Percentiles rank a stretch among this genome's conserved stretches.
phyloP scores from a whole-genome alignment of 2,113 vertebrate species.

The Lasiurus cinereus region DNA sequence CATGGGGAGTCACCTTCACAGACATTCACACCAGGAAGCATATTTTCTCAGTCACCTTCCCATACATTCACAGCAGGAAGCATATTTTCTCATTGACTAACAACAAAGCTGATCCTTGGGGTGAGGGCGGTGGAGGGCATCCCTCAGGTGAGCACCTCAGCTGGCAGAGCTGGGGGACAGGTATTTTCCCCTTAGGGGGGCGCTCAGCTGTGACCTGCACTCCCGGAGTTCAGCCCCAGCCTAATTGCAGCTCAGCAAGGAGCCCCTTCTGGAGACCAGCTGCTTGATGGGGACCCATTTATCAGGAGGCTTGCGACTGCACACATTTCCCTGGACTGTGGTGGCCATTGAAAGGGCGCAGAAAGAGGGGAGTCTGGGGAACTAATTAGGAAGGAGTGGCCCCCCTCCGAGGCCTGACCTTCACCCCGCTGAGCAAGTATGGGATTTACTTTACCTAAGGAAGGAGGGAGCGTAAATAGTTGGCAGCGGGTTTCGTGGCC shows the following conservation, averaged over 20 bases:
- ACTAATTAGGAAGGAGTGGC: conserved; percentile 84
- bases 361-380: conserved; percentile 79
- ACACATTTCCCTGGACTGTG: conserved; percentile 81
- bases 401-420: conserved; percentile 82
- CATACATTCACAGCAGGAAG: neutral
- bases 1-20: neutral
- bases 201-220: conserved; percentile 69
- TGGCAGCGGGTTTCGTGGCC: conserved; percentile 65
- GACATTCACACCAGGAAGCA: neutral
- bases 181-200: conserved; percentile 22
- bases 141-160: neutral
- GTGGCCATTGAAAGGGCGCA: conserved; percentile 70
- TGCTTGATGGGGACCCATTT: conserved; percentile 81
- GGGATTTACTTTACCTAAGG: conserved; percentile 81
- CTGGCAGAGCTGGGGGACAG: conserved; percentile 8
- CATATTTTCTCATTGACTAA: conserved; percentile 48
- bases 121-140: neutral
- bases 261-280: conserved; percentile 79
- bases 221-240: conserved; percentile 53
- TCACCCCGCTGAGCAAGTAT: conserved; percentile 79
- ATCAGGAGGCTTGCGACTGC: conserved; percentile 82
- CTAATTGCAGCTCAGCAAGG: conserved; percentile 72
- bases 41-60: neutral
- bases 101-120: conserved; percentile 1
- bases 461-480: conserved; percentile 79